A percentile compares a stretch with the other conserved stretches of the same genome.
phyloP scores from a whole-genome alignment of 37 sponge, comb jelly and placozoan species.

The Theonella swinhoei region DNA sequence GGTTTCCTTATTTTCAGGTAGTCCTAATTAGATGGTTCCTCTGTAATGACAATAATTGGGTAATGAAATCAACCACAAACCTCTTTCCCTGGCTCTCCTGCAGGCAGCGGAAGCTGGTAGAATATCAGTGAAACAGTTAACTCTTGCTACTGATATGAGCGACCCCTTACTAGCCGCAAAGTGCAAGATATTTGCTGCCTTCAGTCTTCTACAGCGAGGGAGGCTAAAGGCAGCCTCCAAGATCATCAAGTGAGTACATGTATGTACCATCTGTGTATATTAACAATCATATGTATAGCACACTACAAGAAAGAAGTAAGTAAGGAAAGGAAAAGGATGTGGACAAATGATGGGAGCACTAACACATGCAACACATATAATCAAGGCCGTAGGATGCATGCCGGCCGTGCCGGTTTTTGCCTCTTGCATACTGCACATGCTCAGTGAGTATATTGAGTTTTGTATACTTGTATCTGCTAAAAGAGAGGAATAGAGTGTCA shows the following conservation, averaged over 20 bases:
- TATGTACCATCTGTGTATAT: background rate
- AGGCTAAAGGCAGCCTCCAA: conserved; percentile 37
- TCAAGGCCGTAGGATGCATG: no score
- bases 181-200: conserved; percentile 65
- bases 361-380: background rate
- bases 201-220: conserved; percentile 71
- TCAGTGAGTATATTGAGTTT: no score
- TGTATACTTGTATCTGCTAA: no score
- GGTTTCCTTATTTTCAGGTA: no score
- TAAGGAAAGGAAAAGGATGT: background rate
- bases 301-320: background rate
- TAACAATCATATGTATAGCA: background rate
- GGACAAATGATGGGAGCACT: background rate
- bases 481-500: no score
- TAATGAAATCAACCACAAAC: no score
- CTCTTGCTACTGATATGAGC: conserved; percentile 55
- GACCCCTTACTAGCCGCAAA: conserved; percentile 59
- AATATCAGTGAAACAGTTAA: conserved; percentile 64
- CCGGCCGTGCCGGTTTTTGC: no score
- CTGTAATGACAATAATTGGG: no score
- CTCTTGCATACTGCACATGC: no score
- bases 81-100: no score
- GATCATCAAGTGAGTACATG: conserved; percentile 61
- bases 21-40: no score
- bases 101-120: conserved; percentile 75